These are phyloP conservation scores for Chloebia gouldiae DNA, from an alignment of 2,113 vertebrate species.

Conservation along the genomic window DNA sequence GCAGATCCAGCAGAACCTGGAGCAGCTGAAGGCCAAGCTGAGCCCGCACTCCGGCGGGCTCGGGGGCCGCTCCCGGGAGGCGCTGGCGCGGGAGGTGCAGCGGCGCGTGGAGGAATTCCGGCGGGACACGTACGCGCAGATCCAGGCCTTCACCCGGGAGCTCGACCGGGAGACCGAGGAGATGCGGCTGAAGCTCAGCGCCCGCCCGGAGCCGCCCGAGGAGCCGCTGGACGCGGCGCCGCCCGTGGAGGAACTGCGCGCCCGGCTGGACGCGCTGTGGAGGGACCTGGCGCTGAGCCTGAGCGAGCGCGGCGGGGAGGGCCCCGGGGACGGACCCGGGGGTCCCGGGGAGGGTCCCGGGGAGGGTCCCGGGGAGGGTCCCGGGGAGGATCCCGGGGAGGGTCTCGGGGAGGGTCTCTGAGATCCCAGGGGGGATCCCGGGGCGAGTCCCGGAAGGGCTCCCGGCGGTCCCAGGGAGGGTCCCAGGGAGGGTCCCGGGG, in stretches of 20 bases:
- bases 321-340: accelerated
- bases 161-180: conserved; percentile 77
- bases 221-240: neutral
- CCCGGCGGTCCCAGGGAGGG: neutral
- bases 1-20: conserved; percentile 77
- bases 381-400: too few species aligned
- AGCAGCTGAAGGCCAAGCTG: conserved; percentile 72
- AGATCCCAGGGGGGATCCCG: too few species aligned
- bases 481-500: too few species aligned
- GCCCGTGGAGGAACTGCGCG: conserved; percentile 74
- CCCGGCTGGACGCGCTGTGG: conserved; percentile 81
- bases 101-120: conserved; percentile 79
- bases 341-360: neutral
- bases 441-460: too few species aligned
- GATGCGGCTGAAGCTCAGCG: conserved; percentile 66
- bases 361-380: too few species aligned
- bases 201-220: neutral
- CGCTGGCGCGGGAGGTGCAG: conserved; percentile 56
- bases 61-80: neutral
- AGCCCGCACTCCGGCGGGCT: neutral
- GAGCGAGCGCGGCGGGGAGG: neutral
- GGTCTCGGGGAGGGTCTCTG: too few species aligned
- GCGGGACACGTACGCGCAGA: conserved; percentile 68
- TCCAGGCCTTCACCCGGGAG: conserved; percentile 71
- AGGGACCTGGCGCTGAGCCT: conserved; percentile 82